Percentiles rank a stretch among this genome's conserved stretches.
Conservation (phyloP, 2,888 invertebrate genomes). For the Sinodicranocentrus sp. region DNA sequence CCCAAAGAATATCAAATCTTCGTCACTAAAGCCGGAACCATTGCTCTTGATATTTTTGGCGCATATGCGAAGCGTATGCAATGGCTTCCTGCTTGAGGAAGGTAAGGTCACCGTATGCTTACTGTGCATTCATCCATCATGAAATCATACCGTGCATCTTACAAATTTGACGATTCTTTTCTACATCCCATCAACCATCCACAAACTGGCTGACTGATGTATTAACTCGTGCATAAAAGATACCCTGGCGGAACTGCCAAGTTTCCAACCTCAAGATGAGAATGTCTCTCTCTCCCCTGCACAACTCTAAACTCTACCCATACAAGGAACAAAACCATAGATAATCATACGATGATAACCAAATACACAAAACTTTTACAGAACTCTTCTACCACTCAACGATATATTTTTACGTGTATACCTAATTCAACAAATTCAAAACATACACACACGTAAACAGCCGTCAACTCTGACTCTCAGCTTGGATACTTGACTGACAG, state of each 20-base stretch:
- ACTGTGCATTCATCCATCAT: too few species aligned
- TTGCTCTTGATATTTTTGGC: too few species aligned
- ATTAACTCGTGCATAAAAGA: slow-evolving; percentile 62
- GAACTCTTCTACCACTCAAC: background rate
- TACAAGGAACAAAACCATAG: too few species aligned
- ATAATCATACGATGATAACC: slow-evolving; percentile 21
- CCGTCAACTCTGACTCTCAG: slow-evolving; percentile 61
- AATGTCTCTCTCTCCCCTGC: slow-evolving; percentile 25
- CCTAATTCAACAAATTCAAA: slow-evolving; percentile 60
- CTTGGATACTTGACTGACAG: slow-evolving; percentile 64
- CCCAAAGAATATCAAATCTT: too few species aligned
- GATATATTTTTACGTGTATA: slow-evolving; percentile 47
- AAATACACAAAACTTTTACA: too few species aligned
- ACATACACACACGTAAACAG: slow-evolving; percentile 65
- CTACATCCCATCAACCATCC: slow-evolving; percentile 51
- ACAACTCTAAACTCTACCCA: slow-evolving; percentile 19
- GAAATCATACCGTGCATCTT: too few species aligned
- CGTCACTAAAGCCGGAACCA: too few species aligned
- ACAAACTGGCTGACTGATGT: slow-evolving; percentile 55
- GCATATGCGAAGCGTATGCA: too few species aligned
- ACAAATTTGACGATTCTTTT: slow-evolving; percentile 38
- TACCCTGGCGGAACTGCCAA: slow-evolving; percentile 55
- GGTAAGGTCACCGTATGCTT: slow-evolving; percentile 60
- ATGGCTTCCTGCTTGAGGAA: too few species aligned
- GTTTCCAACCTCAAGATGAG: slow-evolving; percentile 56